Base-by-base conservation (phyloP, 92 coral and sea anemone genomes). In the Parazoanthus swiftii region DNA sequence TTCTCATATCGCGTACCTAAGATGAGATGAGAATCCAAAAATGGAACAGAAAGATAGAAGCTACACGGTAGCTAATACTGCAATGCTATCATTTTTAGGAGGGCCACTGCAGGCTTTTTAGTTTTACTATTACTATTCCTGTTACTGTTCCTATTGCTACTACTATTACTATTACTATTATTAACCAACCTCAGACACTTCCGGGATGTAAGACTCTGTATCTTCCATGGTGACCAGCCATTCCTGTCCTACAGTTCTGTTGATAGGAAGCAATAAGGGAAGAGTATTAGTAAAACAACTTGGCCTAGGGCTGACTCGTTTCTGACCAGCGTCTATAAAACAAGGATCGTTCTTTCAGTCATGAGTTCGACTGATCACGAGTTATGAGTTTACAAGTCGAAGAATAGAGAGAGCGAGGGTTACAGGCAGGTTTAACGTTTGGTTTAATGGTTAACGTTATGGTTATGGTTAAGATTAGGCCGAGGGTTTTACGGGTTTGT, bases 191-290 rank as follows among this genome's bases (percentile, higher is more conserved):
- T 97, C 99, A 25, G 92, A 90, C 26, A 97, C 98, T 23, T 97
- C 99, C 21, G 98, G 99, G 23, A 97, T 95, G 87, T 97, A 97
- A 10, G 96, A 88, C 38, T 97, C 99, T 67, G 93, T 46, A 29
- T 97, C 95, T 44, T 97, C 94, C 43, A 91, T 85, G 6, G 97
- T 97, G 2, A 97, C 99, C 46, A 97, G 91, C 99, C 98, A 97
- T 79, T 97, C 98, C 79, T 95, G 96, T 36, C 99, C 99, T 38
- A 96, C 93, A 89, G 74, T 88, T 81, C 99, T 97, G 44, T 20
- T 21, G 29, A 73, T 21, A 8, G 63, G 77, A 14, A 68, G 80
- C 25, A 20, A 77, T 2, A 59, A n/a, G 21, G 8, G 38, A 29
- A 50, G 21, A 80, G 26, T 21, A 26, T 6, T 1, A 23, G 66